Evolutionary conservation across 2,797 vertebrate genomes (phyloP), one percentile per base, ranked within the genome.

Genomic region (Chaetophractus vellerosus): DNA sequence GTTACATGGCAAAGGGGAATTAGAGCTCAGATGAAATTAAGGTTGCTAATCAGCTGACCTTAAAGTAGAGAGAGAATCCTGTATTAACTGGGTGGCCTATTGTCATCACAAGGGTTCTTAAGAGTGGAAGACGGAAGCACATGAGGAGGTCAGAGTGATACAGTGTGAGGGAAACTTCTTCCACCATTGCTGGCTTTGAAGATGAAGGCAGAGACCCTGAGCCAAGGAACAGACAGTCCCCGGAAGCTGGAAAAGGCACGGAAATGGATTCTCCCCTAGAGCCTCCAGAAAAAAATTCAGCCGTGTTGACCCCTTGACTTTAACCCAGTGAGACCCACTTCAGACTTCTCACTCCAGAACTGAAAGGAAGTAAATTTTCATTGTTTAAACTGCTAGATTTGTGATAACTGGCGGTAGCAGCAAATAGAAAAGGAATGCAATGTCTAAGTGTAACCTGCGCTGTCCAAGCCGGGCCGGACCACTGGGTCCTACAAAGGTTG

Each of bases 401-500:
- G 63, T 9, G 19, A 31, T 23, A 61, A 48, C 81, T 90, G 88
- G 36, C 79, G 59, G 48, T 8, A 31, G 9, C 36, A 71, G 9
- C 57, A 79, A 81, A 79, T 5, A 68, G 14, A 80, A 91, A 63
- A 81, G 7, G 36, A 41, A 33, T 12, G 45, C 3, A 3, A 6
- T 18, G n/a, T 55, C 57, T 78, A 5, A 24, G 38, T 28, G 5
- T 66, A 21, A 50, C n/a, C 41, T 74, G 64, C 28, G 45, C 15
- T 61, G 61, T 16, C 21, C 48, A 26, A 1, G 3, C 31, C 14
- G 50, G 14, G 72, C 63, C 79, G 52, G 52, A 74, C 38, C 55
- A 36, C 26, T 19, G 18, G 23, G 3, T 68, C 36, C 36, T 14
- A 9, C n/a, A 7, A 33, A 33, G 0, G 0, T 18, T 1, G 61